Percentiles rank a stretch among this genome's conserved stretches.
These are phyloP conservation scores for Bombus picipes DNA, from an alignment of 1,140 invertebrate genomes.

Conservation along the genomic window DNA sequence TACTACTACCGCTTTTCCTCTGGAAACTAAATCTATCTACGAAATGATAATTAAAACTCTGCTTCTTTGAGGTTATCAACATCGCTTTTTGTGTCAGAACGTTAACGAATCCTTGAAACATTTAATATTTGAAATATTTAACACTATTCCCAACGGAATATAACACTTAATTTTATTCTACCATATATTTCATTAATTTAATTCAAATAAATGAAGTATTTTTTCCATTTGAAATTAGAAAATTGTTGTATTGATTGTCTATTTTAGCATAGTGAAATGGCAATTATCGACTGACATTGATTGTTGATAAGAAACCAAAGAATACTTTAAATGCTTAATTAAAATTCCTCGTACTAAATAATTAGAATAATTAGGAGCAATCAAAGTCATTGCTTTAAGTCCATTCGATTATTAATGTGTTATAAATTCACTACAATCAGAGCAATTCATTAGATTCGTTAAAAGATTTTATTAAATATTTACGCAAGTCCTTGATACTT, in stretches of 20 bases:
- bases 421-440: not conserved
- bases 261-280: not conserved
- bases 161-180: not conserved
- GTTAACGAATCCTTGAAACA: not conserved
- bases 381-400: not conserved
- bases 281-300: not conserved
- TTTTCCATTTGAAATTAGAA: not conserved
- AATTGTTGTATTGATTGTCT: not conserved
- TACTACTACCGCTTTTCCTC: not conserved
- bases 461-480: not conserved
- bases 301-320: too few relatives aligned
- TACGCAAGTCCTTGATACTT: constrained; percentile 38
- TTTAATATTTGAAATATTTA: not conserved
- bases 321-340: too few relatives aligned
- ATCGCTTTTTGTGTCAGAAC: not conserved
- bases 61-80: not conserved
- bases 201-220: not conserved
- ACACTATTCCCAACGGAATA: not conserved
- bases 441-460: not conserved
- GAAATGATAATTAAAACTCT: not conserved
- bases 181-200: not conserved
- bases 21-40: not conserved
- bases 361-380: not conserved
- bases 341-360: not conserved
- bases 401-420: not conserved